Evolutionary conservation across 2,888 invertebrate species (phyloP).

Genomic region (Geophilus truncorum): DNA sequence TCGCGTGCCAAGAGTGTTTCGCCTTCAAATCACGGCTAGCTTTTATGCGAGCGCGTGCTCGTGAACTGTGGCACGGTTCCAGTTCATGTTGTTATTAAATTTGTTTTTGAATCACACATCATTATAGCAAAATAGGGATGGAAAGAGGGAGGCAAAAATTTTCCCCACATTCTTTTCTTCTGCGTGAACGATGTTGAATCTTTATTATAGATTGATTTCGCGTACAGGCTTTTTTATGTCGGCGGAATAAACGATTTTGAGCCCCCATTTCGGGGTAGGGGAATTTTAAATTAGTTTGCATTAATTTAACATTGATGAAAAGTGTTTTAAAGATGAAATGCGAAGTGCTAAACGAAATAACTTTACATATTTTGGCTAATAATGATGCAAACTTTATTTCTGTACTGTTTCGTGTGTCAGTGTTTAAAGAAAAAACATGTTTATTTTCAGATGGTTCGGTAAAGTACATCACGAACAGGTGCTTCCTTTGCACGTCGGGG

Average conservation of each 20-base stretch:
- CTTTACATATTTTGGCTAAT: too few relatives aligned
- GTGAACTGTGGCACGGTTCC: slow-evolving; percentile 22
- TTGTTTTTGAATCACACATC: slow-evolving; percentile 27
- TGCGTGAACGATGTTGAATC: background rate
- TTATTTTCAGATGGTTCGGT: slow-evolving; percentile 32
- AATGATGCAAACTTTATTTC: too few relatives aligned
- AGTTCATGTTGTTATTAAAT: slow-evolving; percentile 27
- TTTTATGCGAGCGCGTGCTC: slow-evolving; percentile 27
- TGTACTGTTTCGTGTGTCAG: background rate
- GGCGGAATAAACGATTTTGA: background rate
- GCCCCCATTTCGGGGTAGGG: background rate
- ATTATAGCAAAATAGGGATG: slow-evolving; percentile 16
- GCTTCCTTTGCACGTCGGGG: slow-evolving; percentile 32
- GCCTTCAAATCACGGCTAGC: slow-evolving; percentile 27
- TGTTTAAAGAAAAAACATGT: background rate
- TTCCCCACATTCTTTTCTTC: slow-evolving; percentile 13
- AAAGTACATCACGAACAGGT: slow-evolving; percentile 34
- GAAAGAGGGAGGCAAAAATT: slow-evolving; percentile 12
- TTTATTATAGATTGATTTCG: slow-evolving; percentile 24
- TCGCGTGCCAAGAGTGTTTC: slow-evolving; percentile 25
- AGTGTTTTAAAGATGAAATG: background rate
- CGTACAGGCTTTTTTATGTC: background rate
- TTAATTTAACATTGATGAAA: background rate
- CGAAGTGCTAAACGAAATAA: background rate
- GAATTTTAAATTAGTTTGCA: slow-evolving; percentile 12